These are phyloP conservation scores for Lepidochitona cinerea DNA, from an alignment of 2,888 invertebrate species.

Conservation along the genomic window DNA sequence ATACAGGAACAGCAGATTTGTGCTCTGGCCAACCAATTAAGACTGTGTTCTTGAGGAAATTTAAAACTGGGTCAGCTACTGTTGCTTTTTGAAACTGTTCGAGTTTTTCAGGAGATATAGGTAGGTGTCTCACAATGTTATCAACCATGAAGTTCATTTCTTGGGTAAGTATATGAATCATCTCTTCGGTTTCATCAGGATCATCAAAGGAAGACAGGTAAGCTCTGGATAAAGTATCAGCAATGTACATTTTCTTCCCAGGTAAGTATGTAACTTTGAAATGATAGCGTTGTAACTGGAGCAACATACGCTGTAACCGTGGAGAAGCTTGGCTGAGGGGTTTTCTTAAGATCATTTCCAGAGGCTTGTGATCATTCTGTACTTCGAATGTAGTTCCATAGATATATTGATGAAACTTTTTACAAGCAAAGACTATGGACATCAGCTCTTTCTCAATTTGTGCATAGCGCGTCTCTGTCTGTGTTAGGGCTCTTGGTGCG, in stretches of 20 bases:
- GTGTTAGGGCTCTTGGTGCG: constrained; percentile 31
- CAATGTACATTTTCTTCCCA: constrained; percentile 33
- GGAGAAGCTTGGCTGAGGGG: constrained; percentile 15
- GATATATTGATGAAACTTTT: constrained; percentile 29
- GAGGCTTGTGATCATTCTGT: constrained; percentile 33
- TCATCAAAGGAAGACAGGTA: not conserved
- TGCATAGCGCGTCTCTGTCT: constrained; percentile 30
- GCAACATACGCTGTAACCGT: constrained; percentile 25
- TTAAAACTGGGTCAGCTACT: not conserved
- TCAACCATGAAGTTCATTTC: constrained; percentile 22
- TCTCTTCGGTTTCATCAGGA: not conserved
- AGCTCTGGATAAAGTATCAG: constrained; percentile 36
- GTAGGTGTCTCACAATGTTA: not conserved
- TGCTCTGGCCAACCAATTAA: not conserved
- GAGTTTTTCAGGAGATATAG: not conserved
- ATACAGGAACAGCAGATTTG: not conserved
- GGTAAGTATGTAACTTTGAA: constrained; percentile 22
- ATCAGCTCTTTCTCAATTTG: constrained; percentile 34
- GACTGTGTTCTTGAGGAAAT: not conserved
- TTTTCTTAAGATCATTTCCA: constrained; percentile 21
- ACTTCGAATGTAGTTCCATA: constrained; percentile 23
- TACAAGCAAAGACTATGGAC: constrained; percentile 25
- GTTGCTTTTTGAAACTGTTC: not conserved
- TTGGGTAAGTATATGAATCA: not conserved
- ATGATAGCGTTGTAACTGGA: constrained; percentile 24